These are phyloP conservation scores for Colistium nudipinnis DNA, from an alignment of 2,113 vertebrate species.

Conservation along the genomic window DNA sequence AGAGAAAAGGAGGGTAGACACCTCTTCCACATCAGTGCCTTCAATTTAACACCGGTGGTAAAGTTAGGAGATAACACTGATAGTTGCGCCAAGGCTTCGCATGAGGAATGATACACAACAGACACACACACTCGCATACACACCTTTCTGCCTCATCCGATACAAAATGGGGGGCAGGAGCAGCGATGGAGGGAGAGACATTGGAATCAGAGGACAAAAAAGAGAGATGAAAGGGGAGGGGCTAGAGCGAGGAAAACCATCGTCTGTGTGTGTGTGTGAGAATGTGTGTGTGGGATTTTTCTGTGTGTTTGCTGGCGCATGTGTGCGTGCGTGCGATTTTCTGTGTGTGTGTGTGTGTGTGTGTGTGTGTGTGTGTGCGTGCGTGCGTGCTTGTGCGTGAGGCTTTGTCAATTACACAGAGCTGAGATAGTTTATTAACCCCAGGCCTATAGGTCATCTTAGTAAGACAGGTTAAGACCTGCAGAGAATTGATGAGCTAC, in stretches of 20 bases:
- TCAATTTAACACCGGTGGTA: constrained; percentile 84
- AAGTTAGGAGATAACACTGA: constrained; percentile 81
- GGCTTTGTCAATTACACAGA: constrained; percentile 48
- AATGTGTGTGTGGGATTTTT: constrained; percentile 1
- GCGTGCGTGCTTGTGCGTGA: not conserved
- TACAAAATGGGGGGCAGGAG: constrained; percentile 37
- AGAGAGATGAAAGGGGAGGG: constrained; percentile 53
- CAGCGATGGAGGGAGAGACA: constrained; percentile 56
- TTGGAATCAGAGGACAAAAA: constrained; percentile 58
- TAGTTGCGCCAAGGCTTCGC: constrained; percentile 70
- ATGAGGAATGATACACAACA: constrained; percentile 73
- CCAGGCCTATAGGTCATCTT: constrained; percentile 34
- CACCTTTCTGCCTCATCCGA: constrained; percentile 27
- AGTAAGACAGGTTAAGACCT: constrained; percentile 54
- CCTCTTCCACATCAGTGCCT: constrained; percentile 84
- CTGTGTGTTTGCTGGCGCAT: constrained; percentile 14
- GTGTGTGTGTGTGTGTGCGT: constrained; percentile 17
- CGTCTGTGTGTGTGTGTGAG: constrained; percentile 20
- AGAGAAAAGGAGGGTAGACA: constrained; percentile 64
- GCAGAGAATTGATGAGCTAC: constrained; percentile 66
- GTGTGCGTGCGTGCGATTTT: constrained; percentile 8
- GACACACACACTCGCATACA: constrained; percentile 37
- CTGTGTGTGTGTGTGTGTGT: constrained; percentile 8
- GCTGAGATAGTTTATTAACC: constrained; percentile 74
- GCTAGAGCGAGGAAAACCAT: constrained; percentile 41